Percentiles rank a stretch among this genome's conserved stretches.
Conservation (phyloP, 2,888 invertebrate genomes). For the Plusia festucae region DNA sequence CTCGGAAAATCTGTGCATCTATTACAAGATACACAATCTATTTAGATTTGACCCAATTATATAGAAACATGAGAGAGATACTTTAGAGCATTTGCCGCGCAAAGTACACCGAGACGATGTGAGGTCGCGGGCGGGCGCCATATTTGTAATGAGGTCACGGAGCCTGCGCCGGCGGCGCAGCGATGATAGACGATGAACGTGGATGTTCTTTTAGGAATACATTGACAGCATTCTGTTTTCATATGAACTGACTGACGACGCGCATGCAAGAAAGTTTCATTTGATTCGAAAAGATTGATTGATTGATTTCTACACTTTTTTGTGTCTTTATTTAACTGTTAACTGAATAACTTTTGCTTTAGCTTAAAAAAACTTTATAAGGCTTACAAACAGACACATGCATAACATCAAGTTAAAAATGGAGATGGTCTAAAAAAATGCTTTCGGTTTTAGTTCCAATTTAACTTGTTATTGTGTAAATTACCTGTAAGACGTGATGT, state of each 20-base stretch:
- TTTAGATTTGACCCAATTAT: slow-evolving; percentile 21
- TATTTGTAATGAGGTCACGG: slow-evolving; percentile 81
- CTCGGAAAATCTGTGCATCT: background rate
- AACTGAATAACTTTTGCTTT: background rate
- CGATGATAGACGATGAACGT: slow-evolving; percentile 48
- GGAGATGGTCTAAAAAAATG: slow-evolving; percentile 10
- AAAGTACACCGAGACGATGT: slow-evolving; percentile 63
- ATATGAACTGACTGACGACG: background rate
- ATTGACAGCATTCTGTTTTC: slow-evolving; percentile 25
- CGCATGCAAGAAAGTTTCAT: background rate
- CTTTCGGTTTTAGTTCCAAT: slow-evolving; percentile 7
- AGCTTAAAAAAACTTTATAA: background rate
- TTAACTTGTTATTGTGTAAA: slow-evolving; percentile 23
- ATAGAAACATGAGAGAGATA: slow-evolving; percentile 37
- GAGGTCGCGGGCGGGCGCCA: slow-evolving; percentile 78
- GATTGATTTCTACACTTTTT: background rate
- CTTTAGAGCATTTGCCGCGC: slow-evolving; percentile 60
- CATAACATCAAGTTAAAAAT: background rate
- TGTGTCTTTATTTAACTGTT: background rate
- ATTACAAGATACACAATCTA: slow-evolving; percentile 3
- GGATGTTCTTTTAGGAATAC: slow-evolving; percentile 51
- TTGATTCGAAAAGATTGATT: background rate
- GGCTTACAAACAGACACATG: background rate
- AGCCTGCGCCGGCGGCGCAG: slow-evolving; percentile 74
- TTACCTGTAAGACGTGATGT: slow-evolving; percentile 36